A percentile compares a stretch with the other conserved stretches of the same genome.
Evolutionary conservation across 2,113 vertebrate genomes (phyloP).

Genomic region (Pseudorectes ferrugineus): DNA sequence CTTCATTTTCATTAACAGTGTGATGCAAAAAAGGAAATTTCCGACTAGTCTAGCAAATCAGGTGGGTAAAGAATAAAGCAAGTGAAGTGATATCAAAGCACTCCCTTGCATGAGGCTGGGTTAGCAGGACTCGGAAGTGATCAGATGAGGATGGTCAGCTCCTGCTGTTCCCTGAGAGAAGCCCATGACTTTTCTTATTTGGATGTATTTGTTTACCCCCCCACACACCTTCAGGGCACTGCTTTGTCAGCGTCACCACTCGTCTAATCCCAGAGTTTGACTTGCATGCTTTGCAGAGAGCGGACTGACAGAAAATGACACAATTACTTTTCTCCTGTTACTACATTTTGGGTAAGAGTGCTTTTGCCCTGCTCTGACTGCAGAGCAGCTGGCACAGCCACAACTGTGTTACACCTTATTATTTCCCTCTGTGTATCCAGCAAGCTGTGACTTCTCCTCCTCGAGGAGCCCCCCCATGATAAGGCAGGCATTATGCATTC

Average conservation of each 20-base stretch:
- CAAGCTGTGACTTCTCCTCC: background rate
- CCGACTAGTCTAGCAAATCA: background rate
- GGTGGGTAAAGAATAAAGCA: background rate
- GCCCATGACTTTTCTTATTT: background rate
- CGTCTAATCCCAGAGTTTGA: background rate
- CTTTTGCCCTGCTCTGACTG: background rate
- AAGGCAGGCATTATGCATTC: background rate
- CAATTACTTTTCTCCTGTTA: background rate
- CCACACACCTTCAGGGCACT: background rate
- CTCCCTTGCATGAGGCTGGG: background rate
- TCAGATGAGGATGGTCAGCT: background rate
- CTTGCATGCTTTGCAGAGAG: background rate
- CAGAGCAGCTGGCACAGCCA: background rate
- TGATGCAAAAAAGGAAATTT: background rate
- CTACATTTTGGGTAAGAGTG: background rate
- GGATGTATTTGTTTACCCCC: background rate
- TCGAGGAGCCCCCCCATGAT: background rate
- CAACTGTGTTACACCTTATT: background rate
- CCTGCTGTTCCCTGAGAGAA: background rate
- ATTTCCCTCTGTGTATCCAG: background rate
- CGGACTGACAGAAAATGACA: background rate
- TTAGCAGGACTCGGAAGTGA: background rate
- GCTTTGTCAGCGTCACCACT: background rate
- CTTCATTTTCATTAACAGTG: background rate
- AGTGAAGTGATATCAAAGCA: background rate